Base-by-base conservation (phyloP, 2,113 vertebrate genomes). In the Jaculus jaculus region DNA sequence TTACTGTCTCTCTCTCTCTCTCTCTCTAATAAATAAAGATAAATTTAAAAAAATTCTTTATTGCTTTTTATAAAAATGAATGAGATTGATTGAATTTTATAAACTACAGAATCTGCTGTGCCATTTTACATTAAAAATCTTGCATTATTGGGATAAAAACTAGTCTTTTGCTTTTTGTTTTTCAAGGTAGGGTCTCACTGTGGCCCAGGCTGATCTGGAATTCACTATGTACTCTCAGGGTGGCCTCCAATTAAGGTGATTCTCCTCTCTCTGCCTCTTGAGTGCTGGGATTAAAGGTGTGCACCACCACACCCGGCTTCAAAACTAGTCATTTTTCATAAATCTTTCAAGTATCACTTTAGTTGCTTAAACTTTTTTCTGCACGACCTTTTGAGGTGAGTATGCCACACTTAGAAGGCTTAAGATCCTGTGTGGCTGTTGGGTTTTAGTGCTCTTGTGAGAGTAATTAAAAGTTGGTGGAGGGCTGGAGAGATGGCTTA, bases 31-130 rank as follows among this genome's bases (percentile, higher is more conserved):
- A n/a, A n/a, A n/a, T n/a, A n/a, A n/a, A n/a, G n/a, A n/a, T n/a
- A n/a, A n/a, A 8, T 51, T 51, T 51, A 51, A 51, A 51, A 51
- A 51, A 51, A 12, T 51, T 66, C 87, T 12, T 34, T 63, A 20
- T 12, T 60, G 58, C 58, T 54, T 89, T 84, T 78, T 78, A 23
- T 69, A 17, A 83, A 84, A 61, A 74, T 12, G 28, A 60, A 24
- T 51, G 30, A 23, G 61, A 51, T 78, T 88, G 75, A 16, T 77
- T 92, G 47, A 75, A 74, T 75, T 88, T 80, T 88, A 75, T 66
- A 61, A 93, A n/a, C n/a, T 26, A 21, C 30, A 66, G 54, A 85
- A 15, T 47, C 20, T 39, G 68, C 66, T 86, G 21, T 47, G 71
- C 61, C 30, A 71, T 75, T 77, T 92, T n/a, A 51, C 71, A 42